Base-by-base conservation (phyloP, 92 coral and sea anemone genomes). In the Virgularia gustaviana region DNA sequence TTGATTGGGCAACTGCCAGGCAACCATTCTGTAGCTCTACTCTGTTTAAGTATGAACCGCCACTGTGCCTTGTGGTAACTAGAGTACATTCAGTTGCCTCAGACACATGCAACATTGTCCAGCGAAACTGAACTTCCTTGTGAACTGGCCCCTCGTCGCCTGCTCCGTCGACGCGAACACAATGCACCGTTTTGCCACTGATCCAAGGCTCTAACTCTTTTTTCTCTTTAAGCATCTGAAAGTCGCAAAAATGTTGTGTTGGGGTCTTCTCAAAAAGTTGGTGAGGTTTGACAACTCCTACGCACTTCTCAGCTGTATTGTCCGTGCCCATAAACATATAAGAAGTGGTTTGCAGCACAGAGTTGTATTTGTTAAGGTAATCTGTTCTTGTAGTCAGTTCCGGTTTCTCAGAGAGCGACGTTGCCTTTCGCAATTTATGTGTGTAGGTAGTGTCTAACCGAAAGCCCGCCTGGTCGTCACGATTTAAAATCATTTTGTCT, bases 41-140 rank as follows among this genome's bases (percentile, higher is more conserved):
- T 6, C 53, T 43, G 25, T 78, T 83, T 16, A 78, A 18, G 29
- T 78, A 83, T 19, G 79, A 77, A 2, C 87, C 87, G 55, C 83
- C 83, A 29, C 75, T 68, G 24, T 83, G 83, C 15, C 72, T 77
- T 49, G 80, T 72, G 0, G 77, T 63, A 6, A 83, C 76, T 11
- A 63, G 6, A 5, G 87, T 18, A 49, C 78, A 78, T 10, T 25
- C 16, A 12, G 32, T 34, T n/a, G 10, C 28, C 25, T 71, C 65
- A 0, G 11, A 13, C 13, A 53, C 9, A 55, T 71, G 65, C 37
- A 25, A 18, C 36, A 19, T 35, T 8, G 76, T 51, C 76, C 76
- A 70, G 8, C 10, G 22, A 16, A 49, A 70, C 33, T 49, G 22
- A 4, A 70, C 76, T 23, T 70, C 76, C 20, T 70, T 27, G 61